A percentile compares a stretch with the other conserved stretches of the same genome.
These are phyloP conservation scores for Himantopus leucocephalus DNA, from an alignment of 2,113 vertebrate genomes.

Conservation along the genomic window DNA sequence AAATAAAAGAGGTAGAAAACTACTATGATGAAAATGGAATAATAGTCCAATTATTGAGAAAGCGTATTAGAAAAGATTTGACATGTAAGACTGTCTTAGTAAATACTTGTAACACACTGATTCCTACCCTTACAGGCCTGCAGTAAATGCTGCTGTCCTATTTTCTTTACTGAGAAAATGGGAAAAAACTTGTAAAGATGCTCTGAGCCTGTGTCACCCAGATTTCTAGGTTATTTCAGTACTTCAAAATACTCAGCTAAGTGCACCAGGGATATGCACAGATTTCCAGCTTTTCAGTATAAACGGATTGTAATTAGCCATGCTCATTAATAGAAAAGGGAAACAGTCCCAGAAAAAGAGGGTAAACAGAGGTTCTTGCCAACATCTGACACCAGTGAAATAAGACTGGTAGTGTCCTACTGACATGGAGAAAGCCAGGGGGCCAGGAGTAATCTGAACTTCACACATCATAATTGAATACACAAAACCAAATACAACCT, in stretches of 20 bases:
- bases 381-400: background rate
- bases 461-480: background rate
- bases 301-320: background rate
- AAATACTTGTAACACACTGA: background rate
- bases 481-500: background rate
- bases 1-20: background rate
- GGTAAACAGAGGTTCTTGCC: background rate
- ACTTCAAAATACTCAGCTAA: background rate
- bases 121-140: background rate
- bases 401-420: background rate
- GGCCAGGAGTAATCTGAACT: background rate
- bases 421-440: background rate
- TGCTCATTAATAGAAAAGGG: background rate
- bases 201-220: background rate
- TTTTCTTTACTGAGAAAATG: background rate
- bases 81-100: background rate
- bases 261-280: background rate
- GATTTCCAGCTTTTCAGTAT: background rate
- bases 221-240: background rate
- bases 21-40: background rate
- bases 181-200: background rate
- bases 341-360: background rate
- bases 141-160: background rate
- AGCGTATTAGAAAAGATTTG: fast-evolving
- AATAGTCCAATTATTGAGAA: background rate